Base-by-base conservation (phyloP, 2,113 vertebrate genomes). In the Barnardius zonarius region DNA sequence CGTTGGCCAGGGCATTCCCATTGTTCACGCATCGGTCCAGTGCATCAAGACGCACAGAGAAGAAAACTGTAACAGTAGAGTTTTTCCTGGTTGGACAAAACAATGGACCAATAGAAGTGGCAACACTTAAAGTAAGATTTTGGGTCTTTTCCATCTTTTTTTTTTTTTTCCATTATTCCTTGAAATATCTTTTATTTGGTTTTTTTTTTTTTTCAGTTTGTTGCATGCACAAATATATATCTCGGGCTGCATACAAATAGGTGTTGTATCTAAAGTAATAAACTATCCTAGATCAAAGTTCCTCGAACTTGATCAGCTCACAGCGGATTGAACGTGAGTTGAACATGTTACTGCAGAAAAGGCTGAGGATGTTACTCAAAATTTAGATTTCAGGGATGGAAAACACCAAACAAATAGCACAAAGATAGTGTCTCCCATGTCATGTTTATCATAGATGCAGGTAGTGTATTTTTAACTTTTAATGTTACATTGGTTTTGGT, bases 1-100 rank as follows among this genome's bases (percentile, higher is more conserved):
- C 99, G 27, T 97, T 99, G 85, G 98, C 99, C 88, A 98, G 99
- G 52, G 98, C 99, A 43, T 99, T 99, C 95, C 99, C 99, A 0
- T 97, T 99, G 27, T 99, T 99, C 97, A 98, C 99, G 3, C 99
- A 98, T 18, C 99, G 99, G 17, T 99, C 99, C 4, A 92, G 98
- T 1, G 98, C 98, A 3, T 98, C 98, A 1, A 97, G 98, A 30
- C 98, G 98, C 89, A 59, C 97, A 0, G 99, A 99, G 90, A 99
- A 99, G 97, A 99, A 98, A 96, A 98, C 96, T 0, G 98, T 99
- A n/a, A 96, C 97, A 0, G 98, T 99, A 63, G 99, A 99, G 90
- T 99, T 99, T 84, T 92, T 99, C 94, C 96, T 99, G 17, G 97
- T 99, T 13, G 99, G 99, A 33, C 98, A 99, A 51, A 99, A 99